Evolutionary conservation across 2,888 invertebrate species (phyloP), one percentile per base, ranked within the genome.

Genomic region (Crossocerus cetratus): DNA sequence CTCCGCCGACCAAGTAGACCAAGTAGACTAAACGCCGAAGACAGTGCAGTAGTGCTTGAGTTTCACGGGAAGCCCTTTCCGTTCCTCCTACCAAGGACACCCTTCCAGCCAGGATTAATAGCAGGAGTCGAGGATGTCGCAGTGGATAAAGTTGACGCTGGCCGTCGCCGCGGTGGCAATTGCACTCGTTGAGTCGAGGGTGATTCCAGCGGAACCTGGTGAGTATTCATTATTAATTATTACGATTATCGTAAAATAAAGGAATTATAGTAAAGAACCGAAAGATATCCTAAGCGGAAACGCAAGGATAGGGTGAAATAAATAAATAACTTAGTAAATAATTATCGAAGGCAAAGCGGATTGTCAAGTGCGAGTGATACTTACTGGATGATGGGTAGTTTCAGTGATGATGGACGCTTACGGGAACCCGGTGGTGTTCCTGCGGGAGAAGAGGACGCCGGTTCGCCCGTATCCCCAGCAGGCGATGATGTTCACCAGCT

Each of bases 91-190:
- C 45, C 8, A 44, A 66, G 53, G 18, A 63, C 13, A n/a, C 21
- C 32, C 20, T n/a, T 11, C 42, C 61, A 55, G 74, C 65, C 69
- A 54, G 16, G 20, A 32, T 32, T 32, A 32, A 32, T 4, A 32
- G 32, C 32, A 32, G 32, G 11, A 4, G 5, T 32, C 32, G 11
- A 32, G 32, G 55, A 86, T 85, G 85, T 57, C 77, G 14, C 74
- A 76, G 45, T 83, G 80, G 78, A 67, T 80, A 65, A 78, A 69
- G 56, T 73, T 81, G 62, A 58, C 75, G 57, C 58, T 85, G 16
- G 91, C 92, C 78, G 90, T 91, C 65, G 92, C 91, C 69, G 91
- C 91, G 75, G 91, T 92, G 0, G 86, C 91, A 0, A 87, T 92
- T 21, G 91, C 91, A 22, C 90, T 92, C 3, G 65, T 86, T 88